Evolutionary conservation across 2,113 vertebrate genomes (phyloP).

Genomic region (Mesitornis unicolor): DNA sequence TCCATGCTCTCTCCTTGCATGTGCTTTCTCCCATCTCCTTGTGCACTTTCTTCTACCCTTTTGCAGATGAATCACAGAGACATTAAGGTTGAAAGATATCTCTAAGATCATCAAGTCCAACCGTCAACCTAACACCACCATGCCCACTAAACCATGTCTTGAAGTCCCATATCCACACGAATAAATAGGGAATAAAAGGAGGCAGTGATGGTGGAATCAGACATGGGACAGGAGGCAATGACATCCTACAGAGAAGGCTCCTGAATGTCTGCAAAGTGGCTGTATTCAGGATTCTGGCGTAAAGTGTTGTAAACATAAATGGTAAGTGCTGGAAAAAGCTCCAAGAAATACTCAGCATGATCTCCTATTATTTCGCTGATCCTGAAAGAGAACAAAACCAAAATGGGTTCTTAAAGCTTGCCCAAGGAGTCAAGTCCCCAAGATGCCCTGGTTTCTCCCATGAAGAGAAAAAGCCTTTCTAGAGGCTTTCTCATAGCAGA

Average conservation of each 20-base stretch:
- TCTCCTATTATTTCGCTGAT: constrained; percentile 34
- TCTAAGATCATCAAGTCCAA: too few species aligned
- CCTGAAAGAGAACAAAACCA: constrained; percentile 62
- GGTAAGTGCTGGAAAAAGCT: constrained; percentile 62
- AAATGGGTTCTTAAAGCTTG: neutral
- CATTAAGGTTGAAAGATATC: too few species aligned
- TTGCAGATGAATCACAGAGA: neutral
- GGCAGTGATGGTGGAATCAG: neutral
- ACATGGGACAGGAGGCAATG: neutral
- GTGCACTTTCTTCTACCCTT: neutral
- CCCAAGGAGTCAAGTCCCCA: neutral
- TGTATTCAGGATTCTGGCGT: neutral
- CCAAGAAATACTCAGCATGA: constrained; percentile 62
- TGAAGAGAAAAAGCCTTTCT: neutral
- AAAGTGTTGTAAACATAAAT: constrained; percentile 60
- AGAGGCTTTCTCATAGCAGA: neutral
- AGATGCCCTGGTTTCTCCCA: neutral
- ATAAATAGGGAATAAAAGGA: neutral
- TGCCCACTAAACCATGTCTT: too few species aligned
- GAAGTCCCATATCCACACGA: too few species aligned
- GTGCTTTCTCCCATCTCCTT: neutral
- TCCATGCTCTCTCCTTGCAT: neutral
- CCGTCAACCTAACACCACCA: too few species aligned
- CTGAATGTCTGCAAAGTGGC: constrained; percentile 5
- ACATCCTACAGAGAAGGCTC: neutral